Evolutionary conservation across 2,797 vertebrate genomes (phyloP), one percentile per base, ranked within the genome.

Genomic region (Tolypeutes matacus): DNA sequence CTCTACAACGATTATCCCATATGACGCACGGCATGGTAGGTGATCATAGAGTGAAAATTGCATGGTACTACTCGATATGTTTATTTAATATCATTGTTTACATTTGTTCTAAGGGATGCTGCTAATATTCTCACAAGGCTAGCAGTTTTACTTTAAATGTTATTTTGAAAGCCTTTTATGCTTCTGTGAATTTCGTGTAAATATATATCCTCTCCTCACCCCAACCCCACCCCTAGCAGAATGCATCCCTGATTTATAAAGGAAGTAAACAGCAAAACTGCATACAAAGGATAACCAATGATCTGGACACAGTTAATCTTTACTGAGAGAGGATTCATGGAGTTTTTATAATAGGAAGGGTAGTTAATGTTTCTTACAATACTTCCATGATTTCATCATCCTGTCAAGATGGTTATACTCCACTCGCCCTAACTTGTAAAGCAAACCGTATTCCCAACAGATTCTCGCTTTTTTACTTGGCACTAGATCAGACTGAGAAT

Each of bases 121-220:
- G 70, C 51, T 36, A 70, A 89, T 8, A 56, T n/a, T 49, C 77
- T 65, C n/a, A 20, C 3, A 51, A 70, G 46, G 69, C 18, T 69
- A 20, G 64, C 31, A 29, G 34, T 85, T 95, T 77, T 60, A 93
- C 60, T 69, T 53, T 65, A 51, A 83, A 95, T 29, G 39, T 73
- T 20, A 27, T 67, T 77, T 92, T 53, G 67, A 85, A 93, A 82
- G 60, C 2, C 39, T 51, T 64, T 56, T 73, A 64, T 62, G 21
- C 25, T 92, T 85, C 56, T 69, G 80, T 89, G 56, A 77, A 73
- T 91, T 88, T 21, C 73, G 39, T 93, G 25, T 25, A 89, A 86
- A 83, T 20, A 56, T 56, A 76, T 27, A 31, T n/a, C 67, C 34
- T 70, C 18, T 12, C 53, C 17, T 18, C 53, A 56, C 53, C 23